Conservation (phyloP, 1,140 invertebrate species). For the Drosophila teissieri region DNA sequence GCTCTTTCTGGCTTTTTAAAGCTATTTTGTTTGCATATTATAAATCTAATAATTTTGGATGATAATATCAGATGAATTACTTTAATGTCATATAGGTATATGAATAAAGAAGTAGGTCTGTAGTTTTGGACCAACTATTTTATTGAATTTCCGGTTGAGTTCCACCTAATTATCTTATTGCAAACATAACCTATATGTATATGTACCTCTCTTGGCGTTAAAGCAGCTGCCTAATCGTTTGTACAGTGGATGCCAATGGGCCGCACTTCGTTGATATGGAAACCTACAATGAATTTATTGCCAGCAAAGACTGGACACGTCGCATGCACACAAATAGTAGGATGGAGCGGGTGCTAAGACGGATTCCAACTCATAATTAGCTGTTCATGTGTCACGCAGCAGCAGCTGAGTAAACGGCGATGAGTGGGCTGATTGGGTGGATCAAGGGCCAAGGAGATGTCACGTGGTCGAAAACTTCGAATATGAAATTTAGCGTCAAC, state of each 20-base stretch:
- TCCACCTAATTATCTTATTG: background rate
- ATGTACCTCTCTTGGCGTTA: conserved; percentile 8
- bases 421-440: conserved; percentile 2
- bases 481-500: conserved; percentile 75
- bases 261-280: conserved; percentile 32
- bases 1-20: conserved; percentile 38
- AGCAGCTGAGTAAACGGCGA: conserved; percentile 19
- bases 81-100: too few relatives aligned
- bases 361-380: conserved; percentile 65
- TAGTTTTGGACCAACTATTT: too few relatives aligned
- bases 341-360: conserved; percentile 17
- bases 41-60: conserved; percentile 4
- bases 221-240: conserved; percentile 14
- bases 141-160: too few relatives aligned
- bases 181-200: background rate
- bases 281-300: conserved; percentile 68
- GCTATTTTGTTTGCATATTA: conserved; percentile 1
- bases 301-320: conserved; percentile 32
- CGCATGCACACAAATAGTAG: conserved; percentile 8
- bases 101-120: too few relatives aligned
- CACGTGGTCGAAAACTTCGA: conserved; percentile 34
- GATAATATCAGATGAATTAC: too few relatives aligned
- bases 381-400: conserved; percentile 70
- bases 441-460: conserved; percentile 18
- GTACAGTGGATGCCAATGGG: conserved; percentile 25